These are phyloP conservation scores for Ophioninae sp. DNA, from an alignment of 2,888 invertebrate genomes.

Conservation along the genomic window DNA sequence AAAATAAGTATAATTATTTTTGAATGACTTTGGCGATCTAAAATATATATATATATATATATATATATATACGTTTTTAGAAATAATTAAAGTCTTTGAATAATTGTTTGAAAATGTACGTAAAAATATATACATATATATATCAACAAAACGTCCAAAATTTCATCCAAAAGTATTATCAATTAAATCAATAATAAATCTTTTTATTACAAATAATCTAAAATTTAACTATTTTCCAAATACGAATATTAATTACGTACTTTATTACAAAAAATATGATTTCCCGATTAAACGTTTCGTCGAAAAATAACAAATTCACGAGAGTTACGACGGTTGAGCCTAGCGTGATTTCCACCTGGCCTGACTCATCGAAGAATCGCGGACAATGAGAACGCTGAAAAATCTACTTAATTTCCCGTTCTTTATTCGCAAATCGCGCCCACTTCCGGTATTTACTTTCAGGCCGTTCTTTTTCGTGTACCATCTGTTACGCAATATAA, in stretches of 20 bases:
- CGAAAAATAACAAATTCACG: background rate
- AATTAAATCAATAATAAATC: too few relatives aligned
- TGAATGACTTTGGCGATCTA: too few relatives aligned
- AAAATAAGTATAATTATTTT: too few relatives aligned
- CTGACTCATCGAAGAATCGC: background rate
- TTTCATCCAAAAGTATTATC: too few relatives aligned
- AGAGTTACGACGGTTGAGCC: background rate
- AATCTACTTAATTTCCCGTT: constrained; percentile 18
- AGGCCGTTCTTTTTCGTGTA: background rate
- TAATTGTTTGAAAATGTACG: too few relatives aligned
- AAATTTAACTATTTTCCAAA: background rate
- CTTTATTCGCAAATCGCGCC: constrained; percentile 36
- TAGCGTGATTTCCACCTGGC: background rate
- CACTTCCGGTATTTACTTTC: constrained; percentile 40
- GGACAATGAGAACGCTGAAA: background rate
- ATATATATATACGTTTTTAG: too few relatives aligned
- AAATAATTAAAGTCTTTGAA: too few relatives aligned
- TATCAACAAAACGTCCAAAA: too few relatives aligned
- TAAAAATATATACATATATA: too few relatives aligned
- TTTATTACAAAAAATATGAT: background rate
- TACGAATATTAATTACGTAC: background rate
- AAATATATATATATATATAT: too few relatives aligned
- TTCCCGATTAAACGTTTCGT: background rate
- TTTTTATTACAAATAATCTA: too few relatives aligned
- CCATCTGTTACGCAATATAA: constrained; percentile 30